Evolutionary conservation across 2,888 invertebrate species (phyloP), one percentile per base, ranked within the genome.

Genomic region (Asteroscopus sphinx): DNA sequence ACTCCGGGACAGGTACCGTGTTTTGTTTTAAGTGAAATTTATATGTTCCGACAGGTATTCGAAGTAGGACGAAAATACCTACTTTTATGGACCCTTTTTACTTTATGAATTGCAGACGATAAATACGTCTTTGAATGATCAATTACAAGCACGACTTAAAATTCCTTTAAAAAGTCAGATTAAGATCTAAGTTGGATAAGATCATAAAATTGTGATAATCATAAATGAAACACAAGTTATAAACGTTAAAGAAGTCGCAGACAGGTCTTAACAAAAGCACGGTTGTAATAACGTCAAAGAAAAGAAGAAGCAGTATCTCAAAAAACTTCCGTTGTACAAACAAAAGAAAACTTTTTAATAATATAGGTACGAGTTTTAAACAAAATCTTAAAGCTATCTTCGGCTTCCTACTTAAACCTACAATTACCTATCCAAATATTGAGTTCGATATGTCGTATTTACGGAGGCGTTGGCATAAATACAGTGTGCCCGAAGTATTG

Each of bases 361-460:
- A 3, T 21, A 21, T 21, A 21, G 6, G 5, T 6, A 28, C 5
- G 12, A 13, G 12, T 51, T 8, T 7, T 12, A 49, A 58, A 66
- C 36, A 49, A 58, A 33, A 37, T 17, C 32, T 33, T 36, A 25
- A 15, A 15, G 13, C 9, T 2, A 32, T 15, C 39, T 41, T 33
- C 21, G 13, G 36, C 45, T 42, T 59, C 13, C 3, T 1, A 5
- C n/a, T 36, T 3, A 11, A 15, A 28, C 39, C 52, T 32, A 47
- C 37, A 61, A 52, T 44, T 16, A 37, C 40, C 40, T 52, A 17
- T 33, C 12, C 21, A 52, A 70, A 68, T 46, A 65, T 68, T 70
- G 46, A 45, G 32, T 55, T 21, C n/a, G 32, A 42, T 51, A 46
- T 33, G 26, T 25, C 3, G 25, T 61, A 40, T 54, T 48, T 42